Evolutionary conservation across 2,888 invertebrate genomes (phyloP).

Genomic region (Mactromeris polynyma): DNA sequence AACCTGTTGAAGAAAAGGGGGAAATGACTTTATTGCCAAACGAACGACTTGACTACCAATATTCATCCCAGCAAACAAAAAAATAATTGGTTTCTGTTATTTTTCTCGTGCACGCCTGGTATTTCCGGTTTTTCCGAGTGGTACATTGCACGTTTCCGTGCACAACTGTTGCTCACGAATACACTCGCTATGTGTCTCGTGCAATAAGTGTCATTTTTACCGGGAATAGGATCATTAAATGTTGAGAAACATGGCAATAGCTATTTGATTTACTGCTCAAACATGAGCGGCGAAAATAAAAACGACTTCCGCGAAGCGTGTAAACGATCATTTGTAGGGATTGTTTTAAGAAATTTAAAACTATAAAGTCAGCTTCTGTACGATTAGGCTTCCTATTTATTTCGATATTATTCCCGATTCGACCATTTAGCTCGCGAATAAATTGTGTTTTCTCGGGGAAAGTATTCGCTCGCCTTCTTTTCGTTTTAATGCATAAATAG

Average conservation of each 20-base stretch:
- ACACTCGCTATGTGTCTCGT: neutral
- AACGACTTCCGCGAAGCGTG: neutral
- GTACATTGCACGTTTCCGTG: conserved; percentile 19
- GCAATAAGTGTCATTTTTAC: conserved; percentile 16
- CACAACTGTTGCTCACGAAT: conserved; percentile 10
- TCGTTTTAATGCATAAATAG: neutral
- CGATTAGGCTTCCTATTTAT: conserved; percentile 17
- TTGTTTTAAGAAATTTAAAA: conserved; percentile 29
- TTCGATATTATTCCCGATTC: conserved; percentile 25
- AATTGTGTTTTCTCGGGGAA: conserved; percentile 25
- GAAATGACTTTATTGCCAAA: neutral
- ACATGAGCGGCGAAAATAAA: neutral
- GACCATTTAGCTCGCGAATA: conserved; percentile 25
- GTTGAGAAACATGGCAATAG: neutral
- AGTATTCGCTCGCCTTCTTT: neutral
- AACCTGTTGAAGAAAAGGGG: neutral
- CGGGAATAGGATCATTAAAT: neutral
- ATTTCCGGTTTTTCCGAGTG: neutral
- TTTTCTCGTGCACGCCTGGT: neutral
- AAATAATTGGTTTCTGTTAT: conserved; percentile 1
- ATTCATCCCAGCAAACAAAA: neutral
- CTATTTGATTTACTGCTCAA: neutral
- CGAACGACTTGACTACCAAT: neutral
- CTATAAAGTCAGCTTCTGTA: conserved; percentile 1
- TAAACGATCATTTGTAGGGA: conserved; percentile 28